Percentiles rank a stretch among this genome's conserved stretches.
These are phyloP conservation scores for Podiceps cristatus DNA, from an alignment of 2,113 vertebrate species.

Conservation along the genomic window DNA sequence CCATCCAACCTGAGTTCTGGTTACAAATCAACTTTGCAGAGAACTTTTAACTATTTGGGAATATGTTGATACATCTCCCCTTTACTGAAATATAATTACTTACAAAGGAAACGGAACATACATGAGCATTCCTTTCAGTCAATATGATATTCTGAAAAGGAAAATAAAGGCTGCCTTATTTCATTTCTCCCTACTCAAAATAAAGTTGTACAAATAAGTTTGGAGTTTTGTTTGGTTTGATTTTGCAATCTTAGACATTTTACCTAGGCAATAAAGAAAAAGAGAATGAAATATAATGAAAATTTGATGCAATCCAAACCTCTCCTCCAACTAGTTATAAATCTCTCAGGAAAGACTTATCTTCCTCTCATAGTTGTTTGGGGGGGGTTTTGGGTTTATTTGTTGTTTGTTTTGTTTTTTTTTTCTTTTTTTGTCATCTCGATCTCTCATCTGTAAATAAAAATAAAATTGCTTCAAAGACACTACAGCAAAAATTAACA, in stretches of 20 bases:
- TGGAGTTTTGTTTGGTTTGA: neutral
- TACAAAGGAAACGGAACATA: neutral
- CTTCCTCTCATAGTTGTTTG: neutral
- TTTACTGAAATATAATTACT: neutral
- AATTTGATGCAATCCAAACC: neutral
- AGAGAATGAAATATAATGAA: neutral
- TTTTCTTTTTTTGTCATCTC: neutral
- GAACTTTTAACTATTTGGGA: neutral
- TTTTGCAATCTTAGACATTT: neutral
- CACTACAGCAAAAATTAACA: neutral
- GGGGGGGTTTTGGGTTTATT: neutral
- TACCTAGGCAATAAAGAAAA: neutral
- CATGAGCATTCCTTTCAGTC: neutral
- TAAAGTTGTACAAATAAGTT: neutral
- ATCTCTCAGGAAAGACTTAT: neutral
- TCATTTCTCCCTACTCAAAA: neutral
- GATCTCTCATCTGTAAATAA: neutral
- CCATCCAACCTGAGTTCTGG: neutral
- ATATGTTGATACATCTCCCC: neutral
- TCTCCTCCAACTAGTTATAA: neutral
- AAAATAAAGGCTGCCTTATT: neutral
- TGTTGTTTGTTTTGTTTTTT: too few relatives aligned
- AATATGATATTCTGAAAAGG: neutral
- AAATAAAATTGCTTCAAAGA: neutral
- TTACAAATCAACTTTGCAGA: neutral